phyloP scores from a whole-genome alignment of 2,113 vertebrate species.

The Dasyurus viverrinus region DNA sequence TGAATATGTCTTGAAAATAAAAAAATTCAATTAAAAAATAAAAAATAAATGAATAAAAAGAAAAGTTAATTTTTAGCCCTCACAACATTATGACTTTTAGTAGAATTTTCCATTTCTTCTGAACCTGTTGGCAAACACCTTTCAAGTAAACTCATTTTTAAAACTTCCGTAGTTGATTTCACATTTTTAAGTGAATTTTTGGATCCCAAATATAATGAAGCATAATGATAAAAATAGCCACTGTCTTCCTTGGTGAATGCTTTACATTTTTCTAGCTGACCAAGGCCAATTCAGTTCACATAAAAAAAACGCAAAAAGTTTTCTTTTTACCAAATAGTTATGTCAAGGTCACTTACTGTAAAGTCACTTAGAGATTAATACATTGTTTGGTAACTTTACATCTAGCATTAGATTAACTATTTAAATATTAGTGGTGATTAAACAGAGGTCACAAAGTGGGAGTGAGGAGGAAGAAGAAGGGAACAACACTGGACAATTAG shows the following conservation, averaged over 20 bases:
- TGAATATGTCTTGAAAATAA: too few relatives aligned
- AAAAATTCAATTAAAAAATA: too few relatives aligned
- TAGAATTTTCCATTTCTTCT: background rate
- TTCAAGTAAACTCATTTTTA: background rate
- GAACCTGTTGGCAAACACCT: background rate
- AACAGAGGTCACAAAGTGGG: slow-evolving; percentile 46
- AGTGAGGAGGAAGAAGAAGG: background rate
- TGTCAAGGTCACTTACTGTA: slow-evolving; percentile 55
- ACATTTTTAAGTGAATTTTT: background rate
- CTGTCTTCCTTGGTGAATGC: background rate
- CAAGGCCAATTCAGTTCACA: background rate
- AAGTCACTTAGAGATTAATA: slow-evolving; percentile 24
- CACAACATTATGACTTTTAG: background rate
- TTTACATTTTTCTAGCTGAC: slow-evolving; percentile 61
- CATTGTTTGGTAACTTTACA: background rate
- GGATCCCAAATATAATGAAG: slow-evolving; percentile 28
- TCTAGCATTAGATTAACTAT: slow-evolving; percentile 69
- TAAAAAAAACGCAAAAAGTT: slow-evolving; percentile 33
- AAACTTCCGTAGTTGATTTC: background rate
- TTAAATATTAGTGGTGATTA: slow-evolving; percentile 68
- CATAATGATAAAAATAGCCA: background rate
- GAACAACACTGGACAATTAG: background rate
- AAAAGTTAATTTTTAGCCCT: background rate
- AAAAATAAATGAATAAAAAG: too few relatives aligned
- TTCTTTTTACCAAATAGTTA: background rate